Base-by-base conservation (phyloP, 2,888 invertebrate genomes). In the Acrobasis repandana region DNA sequence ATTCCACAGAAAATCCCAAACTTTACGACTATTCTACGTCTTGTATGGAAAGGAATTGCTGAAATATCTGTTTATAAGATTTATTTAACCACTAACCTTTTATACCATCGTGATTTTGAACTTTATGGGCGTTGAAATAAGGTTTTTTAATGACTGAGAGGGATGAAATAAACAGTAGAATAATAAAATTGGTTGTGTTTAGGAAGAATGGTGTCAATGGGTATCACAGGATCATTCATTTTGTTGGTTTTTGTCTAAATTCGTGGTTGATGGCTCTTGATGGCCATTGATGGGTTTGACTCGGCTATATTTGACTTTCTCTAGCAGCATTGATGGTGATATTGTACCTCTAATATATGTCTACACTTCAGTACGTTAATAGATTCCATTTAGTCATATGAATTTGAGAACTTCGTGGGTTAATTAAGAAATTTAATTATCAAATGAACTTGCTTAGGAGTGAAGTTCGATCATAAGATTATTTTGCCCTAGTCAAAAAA, bases 181-280 rank as follows among this genome's bases (percentile, higher is more conserved):
- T 16, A 0, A 34, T 52, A 14, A 47, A 38, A 52, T 2, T 54
- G 46, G 56, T 59, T 49, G 18, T 54, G 52, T 62, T 63, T 66
- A 56, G 61, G 50, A 65, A 70, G 72, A 83, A 82, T 79, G 74
- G 76, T 80, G 80, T 36, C 52, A 52, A 52, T 36, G 36, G 52
- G 15, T 36, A 14, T 76, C 79, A 76, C 64, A 77, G 72, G 73
- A 78, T 78, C 71, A 73, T 71, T 71, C 62, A 66, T 62, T 33
- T 62, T 72, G 72, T 74, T 70, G 74, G 66, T 72, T 69, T 76
- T 65, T 62, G 67, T 80, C 78, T 84, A 82, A 78, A 76, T 79
- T 73, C 63, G 76, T 65, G 65, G 74, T 78, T 79, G 82, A 79
- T 73, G 79, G 70, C 69, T 64, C 64, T 65, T 80, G 82, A 84